phyloP scores from a whole-genome alignment of 2,113 vertebrate genomes.

The Menura novaehollandiae region DNA sequence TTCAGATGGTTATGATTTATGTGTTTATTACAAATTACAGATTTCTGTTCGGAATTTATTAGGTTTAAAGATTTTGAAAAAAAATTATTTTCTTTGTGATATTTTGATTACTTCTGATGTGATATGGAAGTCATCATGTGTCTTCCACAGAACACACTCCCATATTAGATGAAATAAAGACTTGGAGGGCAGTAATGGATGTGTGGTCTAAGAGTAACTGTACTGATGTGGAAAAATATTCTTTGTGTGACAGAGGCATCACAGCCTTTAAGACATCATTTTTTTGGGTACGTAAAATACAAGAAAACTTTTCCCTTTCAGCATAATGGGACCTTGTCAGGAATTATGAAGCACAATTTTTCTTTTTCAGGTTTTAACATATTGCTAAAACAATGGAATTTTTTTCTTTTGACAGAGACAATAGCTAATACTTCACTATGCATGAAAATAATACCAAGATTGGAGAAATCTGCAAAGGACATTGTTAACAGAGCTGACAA shows the following conservation, averaged over 20 bases:
- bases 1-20: background rate
- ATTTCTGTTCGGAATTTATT: background rate
- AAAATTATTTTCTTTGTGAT: background rate
- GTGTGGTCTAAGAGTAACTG: background rate
- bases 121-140: background rate
- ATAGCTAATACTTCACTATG: background rate
- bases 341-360: conserved; percentile 15
- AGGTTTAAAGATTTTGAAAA: background rate
- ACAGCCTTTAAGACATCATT: background rate
- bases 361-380: conserved; percentile 4
- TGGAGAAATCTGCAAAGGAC: background rate
- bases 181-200: background rate
- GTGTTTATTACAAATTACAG: background rate
- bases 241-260: background rate
- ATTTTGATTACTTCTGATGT: background rate
- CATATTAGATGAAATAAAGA: background rate
- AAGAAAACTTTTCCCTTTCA: background rate
- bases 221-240: background rate
- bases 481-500: conserved; percentile 18
- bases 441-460: background rate
- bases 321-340: conserved; percentile 19
- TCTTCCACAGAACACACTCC: background rate
- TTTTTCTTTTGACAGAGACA: conserved; percentile 12
- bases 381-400: background rate
- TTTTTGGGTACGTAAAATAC: background rate